A percentile compares a stretch with the other conserved stretches of the same genome.
These are phyloP conservation scores for Nomada hirtipes DNA, from an alignment of 2,888 invertebrate genomes.

Conservation along the genomic window DNA sequence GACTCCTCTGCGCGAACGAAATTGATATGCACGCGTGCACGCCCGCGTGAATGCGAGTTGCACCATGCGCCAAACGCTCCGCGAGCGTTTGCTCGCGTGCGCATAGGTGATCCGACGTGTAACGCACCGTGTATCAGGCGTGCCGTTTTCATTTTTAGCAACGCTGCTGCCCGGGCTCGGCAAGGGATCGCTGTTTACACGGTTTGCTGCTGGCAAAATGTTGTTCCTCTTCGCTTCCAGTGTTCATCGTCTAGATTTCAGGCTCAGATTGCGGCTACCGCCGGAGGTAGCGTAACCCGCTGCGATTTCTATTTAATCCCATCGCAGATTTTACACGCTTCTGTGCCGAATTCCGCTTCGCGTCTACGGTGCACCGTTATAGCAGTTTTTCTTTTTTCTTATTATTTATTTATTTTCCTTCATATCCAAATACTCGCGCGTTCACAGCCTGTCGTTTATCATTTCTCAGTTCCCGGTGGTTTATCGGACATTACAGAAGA, in stretches of 20 bases:
- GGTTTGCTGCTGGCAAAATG: slow-evolving; percentile 27
- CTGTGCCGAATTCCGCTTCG: neutral
- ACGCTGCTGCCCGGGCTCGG: slow-evolving; percentile 13
- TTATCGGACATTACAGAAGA: slow-evolving; percentile 25
- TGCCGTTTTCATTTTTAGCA: slow-evolving; percentile 29
- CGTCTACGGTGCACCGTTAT: neutral
- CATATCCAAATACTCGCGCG: neutral
- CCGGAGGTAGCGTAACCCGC: no score
- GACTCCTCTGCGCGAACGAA: slow-evolving; percentile 65
- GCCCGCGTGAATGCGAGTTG: slow-evolving; percentile 44
- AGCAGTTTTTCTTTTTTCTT: neutral
- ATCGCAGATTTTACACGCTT: neutral
- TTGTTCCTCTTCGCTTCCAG: slow-evolving; percentile 19
- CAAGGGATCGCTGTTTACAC: slow-evolving; percentile 41
- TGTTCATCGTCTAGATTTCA: slow-evolving; percentile 28
- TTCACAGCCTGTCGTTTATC: slow-evolving; percentile 35
- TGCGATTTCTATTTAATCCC: slow-evolving; percentile 31
- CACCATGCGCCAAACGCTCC: slow-evolving; percentile 12
- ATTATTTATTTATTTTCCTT: neutral
- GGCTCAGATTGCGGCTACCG: neutral
- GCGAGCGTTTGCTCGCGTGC: neutral
- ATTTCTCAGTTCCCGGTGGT: slow-evolving; percentile 16
- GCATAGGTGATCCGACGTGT: slow-evolving; percentile 20
- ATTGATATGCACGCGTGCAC: slow-evolving; percentile 62
- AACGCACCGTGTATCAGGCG: slow-evolving; percentile 12